Conservation (phyloP, 2,888 invertebrate species). For the Spicauda simplicius region DNA sequence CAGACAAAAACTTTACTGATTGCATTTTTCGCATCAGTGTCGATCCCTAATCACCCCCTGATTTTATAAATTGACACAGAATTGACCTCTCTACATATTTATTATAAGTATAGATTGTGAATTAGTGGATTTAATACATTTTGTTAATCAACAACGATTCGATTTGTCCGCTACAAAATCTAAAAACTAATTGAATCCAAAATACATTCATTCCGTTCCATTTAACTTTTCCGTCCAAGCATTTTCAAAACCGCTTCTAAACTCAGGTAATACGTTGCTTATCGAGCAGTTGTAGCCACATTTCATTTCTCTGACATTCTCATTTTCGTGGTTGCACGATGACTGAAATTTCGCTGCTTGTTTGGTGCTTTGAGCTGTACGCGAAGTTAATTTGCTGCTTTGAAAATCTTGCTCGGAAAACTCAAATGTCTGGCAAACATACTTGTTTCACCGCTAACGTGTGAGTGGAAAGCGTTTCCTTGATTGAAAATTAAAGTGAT, state of each 20-base stretch:
- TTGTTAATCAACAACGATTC: no score
- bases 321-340: conserved; percentile 26
- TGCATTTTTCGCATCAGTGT: no score
- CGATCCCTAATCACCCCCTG: no score
- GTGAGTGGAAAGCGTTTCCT: not conserved
- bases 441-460: not conserved
- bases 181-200: not conserved
- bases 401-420: conserved; percentile 24
- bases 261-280: not conserved
- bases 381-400: conserved; percentile 33
- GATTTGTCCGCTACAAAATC: no score
- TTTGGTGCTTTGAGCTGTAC: conserved; percentile 25
- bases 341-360: conserved; percentile 21
- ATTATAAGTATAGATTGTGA: no score
- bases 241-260: not conserved
- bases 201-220: not conserved
- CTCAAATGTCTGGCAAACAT: conserved; percentile 5
- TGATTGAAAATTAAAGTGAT: no score
- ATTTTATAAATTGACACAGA: no score
- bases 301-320: conserved; percentile 25
- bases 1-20: no score
- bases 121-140: no score
- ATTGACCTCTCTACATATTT: no score
- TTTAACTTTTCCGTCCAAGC: not conserved
- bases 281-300: conserved; percentile 20